Evolutionary conservation across 1,140 invertebrate genomes (phyloP).

Genomic region (Saccostrea echinata): DNA sequence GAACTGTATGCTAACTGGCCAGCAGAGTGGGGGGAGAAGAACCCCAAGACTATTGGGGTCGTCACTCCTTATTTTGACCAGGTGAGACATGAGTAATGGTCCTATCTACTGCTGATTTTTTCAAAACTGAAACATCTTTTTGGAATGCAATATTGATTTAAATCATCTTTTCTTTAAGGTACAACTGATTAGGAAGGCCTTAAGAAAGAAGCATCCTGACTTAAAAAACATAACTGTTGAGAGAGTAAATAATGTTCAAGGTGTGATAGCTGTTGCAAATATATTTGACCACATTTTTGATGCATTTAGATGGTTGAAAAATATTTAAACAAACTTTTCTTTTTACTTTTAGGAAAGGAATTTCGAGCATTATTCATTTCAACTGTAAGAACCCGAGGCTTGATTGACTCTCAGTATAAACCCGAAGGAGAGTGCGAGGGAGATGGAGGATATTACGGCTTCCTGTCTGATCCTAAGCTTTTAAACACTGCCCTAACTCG

Average conservation of each 20-base stretch:
- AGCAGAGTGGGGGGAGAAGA: conserved; percentile 86
- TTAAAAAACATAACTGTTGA: conserved; percentile 90
- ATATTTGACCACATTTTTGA: neutral
- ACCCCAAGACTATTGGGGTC: conserved; percentile 89
- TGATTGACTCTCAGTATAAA: conserved; percentile 81
- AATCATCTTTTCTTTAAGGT: conserved; percentile 53
- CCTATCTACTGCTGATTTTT: neutral
- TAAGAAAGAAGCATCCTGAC: conserved; percentile 84
- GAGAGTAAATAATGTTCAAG: conserved; percentile 91
- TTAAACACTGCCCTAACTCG: conserved; percentile 92
- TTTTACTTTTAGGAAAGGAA: conserved; percentile 85
- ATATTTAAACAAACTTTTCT: conserved; percentile 18
- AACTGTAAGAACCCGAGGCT: conserved; percentile 88
- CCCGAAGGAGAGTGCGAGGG: conserved; percentile 68
- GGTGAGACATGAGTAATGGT: conserved; percentile 77
- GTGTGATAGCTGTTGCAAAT: conserved; percentile 70
- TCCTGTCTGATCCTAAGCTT: conserved; percentile 90
- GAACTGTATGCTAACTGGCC: conserved; percentile 88
- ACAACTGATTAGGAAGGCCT: conserved; percentile 82
- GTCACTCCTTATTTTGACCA: conserved; percentile 92
- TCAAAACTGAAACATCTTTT: neutral
- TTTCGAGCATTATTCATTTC: conserved; percentile 91
- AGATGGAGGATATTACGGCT: conserved; percentile 89
- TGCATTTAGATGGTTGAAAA: neutral
- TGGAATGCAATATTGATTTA: neutral